These are phyloP conservation scores for Rapana venosa DNA, from an alignment of 2,888 invertebrate species.

Conservation along the genomic window DNA sequence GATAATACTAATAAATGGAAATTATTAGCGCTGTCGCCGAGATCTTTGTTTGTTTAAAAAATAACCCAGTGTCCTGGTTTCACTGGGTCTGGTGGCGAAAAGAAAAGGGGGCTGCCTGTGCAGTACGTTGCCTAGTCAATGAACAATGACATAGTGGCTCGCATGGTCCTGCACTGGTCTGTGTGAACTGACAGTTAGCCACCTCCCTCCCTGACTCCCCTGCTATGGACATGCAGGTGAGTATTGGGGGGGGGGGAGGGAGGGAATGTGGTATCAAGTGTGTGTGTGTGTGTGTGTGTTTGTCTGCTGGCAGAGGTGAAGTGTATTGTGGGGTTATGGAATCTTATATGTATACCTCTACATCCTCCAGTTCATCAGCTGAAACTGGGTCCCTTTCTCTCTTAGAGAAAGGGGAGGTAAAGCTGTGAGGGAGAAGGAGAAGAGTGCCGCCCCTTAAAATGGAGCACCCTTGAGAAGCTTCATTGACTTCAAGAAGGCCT, in stretches of 20 bases:
- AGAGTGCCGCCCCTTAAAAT: no score
- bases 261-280: not conserved
- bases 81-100: slow-evolving; percentile 78
- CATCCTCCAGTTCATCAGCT: no score
- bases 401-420: no score
- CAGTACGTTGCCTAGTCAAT: slow-evolving; percentile 78
- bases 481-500: no score
- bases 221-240: slow-evolving; percentile 80
- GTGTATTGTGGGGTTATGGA: no score
- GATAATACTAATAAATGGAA: no score
- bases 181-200: slow-evolving; percentile 59
- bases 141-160: slow-evolving; percentile 77
- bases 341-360: no score
- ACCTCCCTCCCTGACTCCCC: slow-evolving; percentile 75
- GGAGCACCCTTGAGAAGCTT: no score
- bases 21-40: slow-evolving; percentile 36
- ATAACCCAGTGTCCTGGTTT: no score
- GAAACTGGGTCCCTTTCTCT: no score
- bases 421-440: no score
- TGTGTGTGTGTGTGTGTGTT: not conserved
- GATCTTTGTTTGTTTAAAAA: no score
- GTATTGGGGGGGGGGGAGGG: not conserved
- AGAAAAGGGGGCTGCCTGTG: slow-evolving; percentile 79
- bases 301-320: not conserved
- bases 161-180: slow-evolving; percentile 73